Evolutionary conservation across 2,113 vertebrate genomes (phyloP), one percentile per base, ranked within the genome.

Genomic region (Sterna hirundo): DNA sequence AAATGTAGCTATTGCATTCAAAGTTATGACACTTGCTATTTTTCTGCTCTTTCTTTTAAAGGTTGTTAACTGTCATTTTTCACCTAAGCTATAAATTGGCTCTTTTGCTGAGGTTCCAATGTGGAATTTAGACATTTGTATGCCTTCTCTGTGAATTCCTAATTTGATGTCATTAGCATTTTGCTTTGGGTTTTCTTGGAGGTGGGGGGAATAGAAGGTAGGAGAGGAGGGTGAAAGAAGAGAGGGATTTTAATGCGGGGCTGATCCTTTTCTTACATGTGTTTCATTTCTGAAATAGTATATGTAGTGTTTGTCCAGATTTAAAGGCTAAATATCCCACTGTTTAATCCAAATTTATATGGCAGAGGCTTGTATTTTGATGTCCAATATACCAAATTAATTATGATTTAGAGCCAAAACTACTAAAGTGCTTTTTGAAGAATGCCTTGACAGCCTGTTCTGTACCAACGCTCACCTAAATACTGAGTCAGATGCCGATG

Each of bases 21-120:
- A 85, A 95, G 86, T 96, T 93, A 25, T 85, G 91, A 87, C 89
- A 95, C 91, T 95, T 92, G 46, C 61, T 87, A 0, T 61, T 85
- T 79, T 88, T 79, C 66, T 83, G 40, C 74, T 96, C 62, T 84
- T 94, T 72, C 89, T 94, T 82, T 83, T 60, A 77, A 88, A 94
- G 91, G 81, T 94, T 85, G 66, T 42, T 87, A 94, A 17, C 78
- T 93, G 81, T 83, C 89, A 68, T 80, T 85, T 97, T 90, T 66
- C 78, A 90, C 29, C 54, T 51, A 65, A 91, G 58, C 51, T 65
- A 27, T 80, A 79, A 91, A 66, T 65, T 85, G 88, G 22, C 61
- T 91, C 36, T 68, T 95, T 64, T 54, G 77, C 65, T 49, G 71
- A 79, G 40, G 27, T 46, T 88, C 75, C n/a, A 5, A 49, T 68